phyloP scores from a whole-genome alignment of 2,113 vertebrate genomes.

The Alces alces region DNA sequence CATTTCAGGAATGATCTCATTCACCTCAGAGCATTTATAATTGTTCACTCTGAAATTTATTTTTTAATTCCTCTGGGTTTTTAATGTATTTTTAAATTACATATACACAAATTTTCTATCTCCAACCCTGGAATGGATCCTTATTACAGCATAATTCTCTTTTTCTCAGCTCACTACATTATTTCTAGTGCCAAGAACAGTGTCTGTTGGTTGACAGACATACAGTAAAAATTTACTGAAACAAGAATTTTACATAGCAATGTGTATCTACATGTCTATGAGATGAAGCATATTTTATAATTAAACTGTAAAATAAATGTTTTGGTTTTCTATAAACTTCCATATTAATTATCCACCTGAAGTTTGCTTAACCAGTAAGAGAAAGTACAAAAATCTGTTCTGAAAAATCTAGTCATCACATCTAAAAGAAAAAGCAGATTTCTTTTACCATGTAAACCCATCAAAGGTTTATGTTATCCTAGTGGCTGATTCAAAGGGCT shows the following conservation, averaged over 20 bases:
- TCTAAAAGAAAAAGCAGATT: not conserved
- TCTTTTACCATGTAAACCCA: not conserved
- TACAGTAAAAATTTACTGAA: not conserved
- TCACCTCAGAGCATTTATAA: not conserved
- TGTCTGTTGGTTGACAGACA: not conserved
- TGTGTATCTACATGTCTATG: not conserved
- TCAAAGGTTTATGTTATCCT: not conserved
- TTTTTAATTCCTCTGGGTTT: not conserved
- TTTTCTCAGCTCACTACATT: rapidly evolving
- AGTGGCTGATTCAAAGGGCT: not conserved
- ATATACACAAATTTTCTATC: not conserved
- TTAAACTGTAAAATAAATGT: not conserved
- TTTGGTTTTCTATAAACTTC: not conserved
- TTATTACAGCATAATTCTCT: not conserved
- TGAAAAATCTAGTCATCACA: not conserved
- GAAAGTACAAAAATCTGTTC: not conserved
- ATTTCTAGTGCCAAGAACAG: not conserved
- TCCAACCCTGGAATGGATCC: not conserved
- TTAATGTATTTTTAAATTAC: not conserved
- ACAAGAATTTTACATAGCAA: not conserved
- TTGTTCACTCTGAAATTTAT: not conserved
- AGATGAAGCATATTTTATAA: not conserved
- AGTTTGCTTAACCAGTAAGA: not conserved
- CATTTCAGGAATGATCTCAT: not conserved
- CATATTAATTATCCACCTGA: not conserved